Evolutionary conservation across 2,888 invertebrate species (phyloP).

Genomic region (Hypomecis atomaria): DNA sequence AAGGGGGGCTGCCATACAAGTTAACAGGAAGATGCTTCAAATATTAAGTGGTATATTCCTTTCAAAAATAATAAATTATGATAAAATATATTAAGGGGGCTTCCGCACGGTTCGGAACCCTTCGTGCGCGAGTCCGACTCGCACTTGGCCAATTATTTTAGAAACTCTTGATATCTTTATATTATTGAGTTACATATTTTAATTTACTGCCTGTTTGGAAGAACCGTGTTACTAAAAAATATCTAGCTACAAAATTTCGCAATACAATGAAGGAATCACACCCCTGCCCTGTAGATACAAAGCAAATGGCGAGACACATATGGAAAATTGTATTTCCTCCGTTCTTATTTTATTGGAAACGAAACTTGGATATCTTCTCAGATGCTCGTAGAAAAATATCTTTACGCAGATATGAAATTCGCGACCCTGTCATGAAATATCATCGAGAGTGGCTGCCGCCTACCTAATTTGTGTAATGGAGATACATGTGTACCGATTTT

Average conservation of each 20-base stretch:
- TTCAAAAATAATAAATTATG: too few species aligned
- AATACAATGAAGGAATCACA: conserved; percentile 8
- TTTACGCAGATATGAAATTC: conserved; percentile 26
- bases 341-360: conserved; percentile 29
- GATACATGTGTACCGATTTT: conserved; percentile 21
- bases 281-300: background rate
- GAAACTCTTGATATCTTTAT: too few species aligned
- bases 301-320: conserved; percentile 11
- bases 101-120: too few species aligned
- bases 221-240: background rate
- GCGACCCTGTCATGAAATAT: conserved; percentile 28
- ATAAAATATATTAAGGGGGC: too few species aligned
- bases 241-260: background rate
- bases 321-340: conserved; percentile 27
- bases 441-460: conserved; percentile 20
- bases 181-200: too few species aligned
- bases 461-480: conserved; percentile 30
- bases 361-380: conserved; percentile 18
- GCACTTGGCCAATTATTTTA: too few species aligned
- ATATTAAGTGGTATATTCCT: too few species aligned
- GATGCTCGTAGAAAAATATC: conserved; percentile 20
- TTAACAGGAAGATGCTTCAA: too few species aligned
- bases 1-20: too few species aligned
- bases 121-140: too few species aligned
- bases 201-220: background rate